Base-by-base conservation (phyloP, 2,797 vertebrate genomes). In the Agapornis canus region DNA sequence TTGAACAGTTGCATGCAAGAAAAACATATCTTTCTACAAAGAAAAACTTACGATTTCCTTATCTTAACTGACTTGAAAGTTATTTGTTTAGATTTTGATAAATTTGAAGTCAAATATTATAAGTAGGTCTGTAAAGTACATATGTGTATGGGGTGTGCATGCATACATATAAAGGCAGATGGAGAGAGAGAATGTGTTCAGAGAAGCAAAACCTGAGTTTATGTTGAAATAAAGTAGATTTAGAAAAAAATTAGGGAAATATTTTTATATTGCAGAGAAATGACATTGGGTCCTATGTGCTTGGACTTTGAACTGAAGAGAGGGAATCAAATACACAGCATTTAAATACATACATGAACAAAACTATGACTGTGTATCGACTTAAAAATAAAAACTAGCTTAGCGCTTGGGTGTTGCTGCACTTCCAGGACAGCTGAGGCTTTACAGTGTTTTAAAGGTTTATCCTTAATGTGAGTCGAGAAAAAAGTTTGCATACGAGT, bases 401-500 rank as follows among this genome's bases (percentile, higher is more conserved):
- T 52, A 75, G 48, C 32, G 47, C 54, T 72, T 63, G 70, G 77
- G 73, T 0, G 10, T 92, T 88, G 82, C 80, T 92, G 66, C 6
- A 13, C 70, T 91, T 95, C 82, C 90, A 69, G 85, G 27, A 59
- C 48, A 84, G 20, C 54, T 72, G 49, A 69, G 35, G n/a, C 39
- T 94, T 94, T 81, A 39, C 11, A 26, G 29, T 13, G 27, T 63
- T 94, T 90, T 69, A 61, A 81, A 91, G 63, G 72, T 63, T 82
- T 91, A 69, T 90, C 76, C 40, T 72, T 5, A 0, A 22, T 76
- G 25, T 86, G 57, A 65, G 15, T 71, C 45, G 86, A 81, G 54
- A 81, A 77, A 77, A 42, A 86, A 32, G 27, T 95, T 94, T 95
- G 73, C 88, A 69, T 91, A 84, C 13, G 16, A 63, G 27, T 94